Evolutionary conservation across 2,113 vertebrate genomes (phyloP), one percentile per base, ranked within the genome.

Genomic region (Stegastes partitus): DNA sequence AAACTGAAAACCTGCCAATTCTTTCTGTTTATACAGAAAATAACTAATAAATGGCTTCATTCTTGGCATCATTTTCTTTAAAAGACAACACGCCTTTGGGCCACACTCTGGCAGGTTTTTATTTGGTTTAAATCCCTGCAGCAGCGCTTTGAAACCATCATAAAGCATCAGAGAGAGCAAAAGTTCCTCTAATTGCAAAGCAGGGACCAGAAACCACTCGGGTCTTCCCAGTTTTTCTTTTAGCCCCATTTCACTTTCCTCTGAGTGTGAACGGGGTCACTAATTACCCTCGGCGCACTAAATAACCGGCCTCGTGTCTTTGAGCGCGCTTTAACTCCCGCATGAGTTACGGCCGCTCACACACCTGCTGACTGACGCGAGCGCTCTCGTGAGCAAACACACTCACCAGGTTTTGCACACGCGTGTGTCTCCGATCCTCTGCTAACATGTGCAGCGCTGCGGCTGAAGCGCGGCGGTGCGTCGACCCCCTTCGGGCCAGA

Each of bases 401-500:
- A 57, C 61, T 75, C 44, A 42, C 69, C 55, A 25, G 18, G 0
- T 71, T 70, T 76, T 61, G 42, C 59, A 34, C 42, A 34, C 53
- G 45, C 11, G 47, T 25, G 42, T 69, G 39, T 61, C 45, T 26
- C 21, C 0, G 1, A 44, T 2, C 45, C 49, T 49, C 56, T 58
- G 54, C 1, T 11, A 71, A 71, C 64, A 51, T 75, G 75, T 71
- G 76, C 73, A 85, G 72, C 81, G 49, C 45, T 16, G 26, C 61
- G 51, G 68, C 69, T 64, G 78, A 82, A 81, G 67, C 69, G 42
- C 18, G 1, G 58, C 42, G 1, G 18, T 19, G 73, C 34, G 42
- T 55, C 2, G 42, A 79, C 75, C 78, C 62, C 62, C 53, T 63
- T 34, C 34, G 23, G 31, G 76, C 42, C 10, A 2, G 72, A 18